Base-by-base conservation (phyloP, 2,888 invertebrate species). In the Elmis aenea region DNA sequence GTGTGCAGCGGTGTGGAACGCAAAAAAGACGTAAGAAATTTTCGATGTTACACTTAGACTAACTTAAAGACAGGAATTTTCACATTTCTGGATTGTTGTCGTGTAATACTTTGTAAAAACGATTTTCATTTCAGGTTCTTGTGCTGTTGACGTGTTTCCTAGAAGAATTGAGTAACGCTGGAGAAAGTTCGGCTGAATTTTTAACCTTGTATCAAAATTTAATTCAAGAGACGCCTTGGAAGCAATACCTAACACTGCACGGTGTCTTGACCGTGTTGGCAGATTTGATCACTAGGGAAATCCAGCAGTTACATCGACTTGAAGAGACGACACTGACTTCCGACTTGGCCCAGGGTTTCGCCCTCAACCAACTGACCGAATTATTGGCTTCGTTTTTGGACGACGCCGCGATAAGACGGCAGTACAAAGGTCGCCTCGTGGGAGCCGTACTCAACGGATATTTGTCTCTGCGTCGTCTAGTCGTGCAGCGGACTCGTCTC, bases 381-480 rank as follows among this genome's bases (percentile, higher is more conserved):
- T 68, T 95, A 11, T 69, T 95, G 52, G 82, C 90, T 4, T 81
- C 87, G 56, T 91, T 96, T 72, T 71, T 95, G 28, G 92, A 92
- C 48, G 89, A 90, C 54, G 76, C 83, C 2, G 83, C 83, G 24
- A 91, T 96, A 20, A 81, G 92, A 25, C 84, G 91, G 52, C 85
- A 88, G 29, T 93, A 90, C 71, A 96, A 96, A 69, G 83, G 86
- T 0, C 76, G 86, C 24, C 71, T 95, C 42, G 85, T 96, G 5
- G 93, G 86, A 16, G 87, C 89, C 30, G 90, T 93, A 26, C 74
- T 97, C 2, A 92, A 95, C 63, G 95, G 96, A 0, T 97, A 96
- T 69, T 74, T 97, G 42, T 89, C 92, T 0, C 71, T 97, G 52
- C 74, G 91, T 3, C 81, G 93, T 42, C 75, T 97, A 12, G 89